A percentile compares a stretch with the other conserved stretches of the same genome.
Evolutionary conservation across 2,888 invertebrate species (phyloP).

Genomic region (Silvanus unidentatus): DNA sequence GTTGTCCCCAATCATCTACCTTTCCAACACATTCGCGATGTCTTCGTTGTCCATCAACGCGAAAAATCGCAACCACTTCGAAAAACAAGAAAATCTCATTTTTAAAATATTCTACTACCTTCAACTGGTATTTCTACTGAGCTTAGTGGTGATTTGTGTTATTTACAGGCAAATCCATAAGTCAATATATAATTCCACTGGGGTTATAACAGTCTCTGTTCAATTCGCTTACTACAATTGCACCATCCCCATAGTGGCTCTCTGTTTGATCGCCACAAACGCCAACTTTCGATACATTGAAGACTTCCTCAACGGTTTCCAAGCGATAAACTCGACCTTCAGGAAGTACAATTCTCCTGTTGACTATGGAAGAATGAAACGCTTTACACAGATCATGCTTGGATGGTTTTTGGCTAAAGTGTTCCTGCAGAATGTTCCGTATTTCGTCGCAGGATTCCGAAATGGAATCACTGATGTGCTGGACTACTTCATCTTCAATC

Average conservation of each 20-base stretch:
- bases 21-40: slow-evolving; percentile 1
- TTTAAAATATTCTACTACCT: slow-evolving; percentile 1
- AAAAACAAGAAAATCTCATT: neutral
- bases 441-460: slow-evolving; percentile 1
- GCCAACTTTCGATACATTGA: neutral
- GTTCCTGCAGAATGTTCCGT: neutral
- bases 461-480: slow-evolving; percentile 1
- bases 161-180: neutral
- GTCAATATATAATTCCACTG: neutral
- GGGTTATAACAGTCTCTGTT: slow-evolving; percentile 2
- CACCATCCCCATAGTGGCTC: neutral
- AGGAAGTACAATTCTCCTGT: neutral
- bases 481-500: slow-evolving; percentile 10
- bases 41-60: neutral
- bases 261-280: neutral
- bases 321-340: neutral
- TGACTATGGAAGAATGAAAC: neutral
- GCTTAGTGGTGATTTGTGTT: neutral
- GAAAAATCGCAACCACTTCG: neutral
- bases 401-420: neutral
- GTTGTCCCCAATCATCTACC: neutral
- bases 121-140: neutral
- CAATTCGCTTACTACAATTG: slow-evolving; percentile 2
- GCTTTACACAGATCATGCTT: neutral
- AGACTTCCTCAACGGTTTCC: neutral